A percentile compares a stretch with the other conserved stretches of the same genome.
Evolutionary conservation across 2,888 invertebrate genomes (phyloP).

Genomic region (Standfussiana lucernea): DNA sequence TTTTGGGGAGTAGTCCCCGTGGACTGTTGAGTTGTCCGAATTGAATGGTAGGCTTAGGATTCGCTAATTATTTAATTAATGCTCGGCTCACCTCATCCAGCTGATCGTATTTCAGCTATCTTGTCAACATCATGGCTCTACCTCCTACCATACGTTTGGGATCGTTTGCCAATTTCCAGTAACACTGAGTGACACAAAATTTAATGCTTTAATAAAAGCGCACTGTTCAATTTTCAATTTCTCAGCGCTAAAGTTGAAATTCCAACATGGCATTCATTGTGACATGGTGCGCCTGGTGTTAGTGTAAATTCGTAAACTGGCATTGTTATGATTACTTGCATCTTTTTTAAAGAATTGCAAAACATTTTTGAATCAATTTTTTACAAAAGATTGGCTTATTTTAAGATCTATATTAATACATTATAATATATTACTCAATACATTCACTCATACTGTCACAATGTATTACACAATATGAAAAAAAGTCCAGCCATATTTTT

Average conservation of each 20-base stretch:
- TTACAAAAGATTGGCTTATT: background rate
- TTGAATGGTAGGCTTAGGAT: too few relatives aligned
- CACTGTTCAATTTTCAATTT: background rate
- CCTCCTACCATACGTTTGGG: background rate
- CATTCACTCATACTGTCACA: background rate
- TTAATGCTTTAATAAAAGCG: background rate
- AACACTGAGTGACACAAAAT: background rate
- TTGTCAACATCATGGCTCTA: background rate
- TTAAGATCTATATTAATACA: background rate
- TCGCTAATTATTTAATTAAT: background rate
- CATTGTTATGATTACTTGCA: background rate
- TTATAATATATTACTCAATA: too few relatives aligned
- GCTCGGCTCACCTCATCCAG: too few relatives aligned
- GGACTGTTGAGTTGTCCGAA: too few relatives aligned
- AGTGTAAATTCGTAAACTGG: background rate
- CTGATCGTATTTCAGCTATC: too few relatives aligned
- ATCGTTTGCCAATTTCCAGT: background rate
- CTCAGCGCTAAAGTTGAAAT: background rate
- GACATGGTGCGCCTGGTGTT: background rate
- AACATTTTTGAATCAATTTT: background rate
- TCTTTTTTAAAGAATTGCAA: too few relatives aligned
- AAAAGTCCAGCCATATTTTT: constrained; percentile 9
- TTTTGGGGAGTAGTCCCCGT: too few relatives aligned
- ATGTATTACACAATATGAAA: constrained; percentile 13
- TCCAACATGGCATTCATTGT: too few relatives aligned